These are phyloP conservation scores for Halocynthia aurantium DNA, from an alignment of 23 tunicate species.

Conservation along the genomic window DNA sequence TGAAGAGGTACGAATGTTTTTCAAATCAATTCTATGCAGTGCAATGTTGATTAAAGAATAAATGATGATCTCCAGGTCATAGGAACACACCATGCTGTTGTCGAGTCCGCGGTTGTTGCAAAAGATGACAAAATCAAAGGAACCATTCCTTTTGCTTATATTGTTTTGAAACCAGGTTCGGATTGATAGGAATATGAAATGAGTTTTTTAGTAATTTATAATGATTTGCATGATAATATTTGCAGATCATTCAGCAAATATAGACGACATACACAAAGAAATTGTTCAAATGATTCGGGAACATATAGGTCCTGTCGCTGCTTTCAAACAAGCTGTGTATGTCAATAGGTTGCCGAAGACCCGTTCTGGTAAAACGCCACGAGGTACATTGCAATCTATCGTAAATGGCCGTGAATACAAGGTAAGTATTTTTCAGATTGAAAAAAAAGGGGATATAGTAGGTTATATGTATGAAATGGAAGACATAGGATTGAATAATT, in stretches of 20 bases:
- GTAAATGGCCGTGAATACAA: constrained; percentile 53
- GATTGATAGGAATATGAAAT: neutral
- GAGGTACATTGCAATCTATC: constrained; percentile 69
- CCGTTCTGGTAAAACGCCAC: constrained; percentile 83
- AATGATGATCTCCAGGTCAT: constrained; percentile 42
- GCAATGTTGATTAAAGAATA: neutral
- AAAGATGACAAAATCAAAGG: constrained; percentile 78
- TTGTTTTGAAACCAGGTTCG: constrained; percentile 68
- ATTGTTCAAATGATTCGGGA: constrained; percentile 46
- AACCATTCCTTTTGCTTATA: constrained; percentile 73
- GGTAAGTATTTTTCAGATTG: constrained; percentile 19
- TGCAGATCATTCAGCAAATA: neutral
- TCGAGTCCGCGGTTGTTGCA: constrained; percentile 88
- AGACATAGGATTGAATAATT: too few species aligned
- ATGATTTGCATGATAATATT: neutral
- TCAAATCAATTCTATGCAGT: neutral
- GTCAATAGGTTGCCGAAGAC: constrained; percentile 76
- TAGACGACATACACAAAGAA: neutral
- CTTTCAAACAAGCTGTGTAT: constrained; percentile 65
- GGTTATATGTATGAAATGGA: too few species aligned
- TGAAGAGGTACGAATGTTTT: constrained; percentile 57
- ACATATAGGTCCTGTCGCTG: constrained; percentile 92
- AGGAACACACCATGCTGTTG: constrained; percentile 50
- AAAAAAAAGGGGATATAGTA: neutral
- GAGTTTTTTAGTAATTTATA: neutral